phyloP scores from a whole-genome alignment of 2,888 invertebrate genomes.

The Eupelmus urozonus region DNA sequence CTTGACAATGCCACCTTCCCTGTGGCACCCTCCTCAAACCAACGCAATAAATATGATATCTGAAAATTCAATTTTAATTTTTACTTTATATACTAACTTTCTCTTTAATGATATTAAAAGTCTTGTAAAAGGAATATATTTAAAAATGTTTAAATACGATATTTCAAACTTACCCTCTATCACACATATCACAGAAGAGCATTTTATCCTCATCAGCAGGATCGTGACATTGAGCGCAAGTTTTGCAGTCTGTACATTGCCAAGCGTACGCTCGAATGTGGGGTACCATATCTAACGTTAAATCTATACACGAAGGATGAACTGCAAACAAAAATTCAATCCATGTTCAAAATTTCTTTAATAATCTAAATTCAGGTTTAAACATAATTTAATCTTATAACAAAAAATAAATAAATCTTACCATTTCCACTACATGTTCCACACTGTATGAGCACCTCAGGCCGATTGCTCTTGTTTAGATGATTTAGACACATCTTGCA shows the following conservation, averaged over 20 bases:
- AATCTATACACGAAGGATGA: conserved; percentile 92
- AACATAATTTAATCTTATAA: not conserved
- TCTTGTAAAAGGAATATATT: not conserved
- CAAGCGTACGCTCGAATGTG: conserved; percentile 92
- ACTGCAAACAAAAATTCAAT: conserved; percentile 77
- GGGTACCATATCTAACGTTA: conserved; percentile 89
- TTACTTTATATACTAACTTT: not conserved
- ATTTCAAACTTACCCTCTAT: conserved; percentile 83
- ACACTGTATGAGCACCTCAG: conserved; percentile 81
- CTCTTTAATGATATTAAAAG: no score
- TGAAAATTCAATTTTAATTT: conserved; percentile 64
- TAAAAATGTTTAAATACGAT: not conserved
- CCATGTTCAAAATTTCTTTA: not conserved
- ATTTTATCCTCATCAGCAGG: conserved; percentile 92
- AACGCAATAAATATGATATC: conserved; percentile 94
- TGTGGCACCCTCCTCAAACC: conserved; percentile 88
- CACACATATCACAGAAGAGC: conserved; percentile 96
- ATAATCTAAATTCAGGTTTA: not conserved
- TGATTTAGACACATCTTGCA: conserved; percentile 79
- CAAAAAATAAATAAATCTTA: conserved; percentile 68
- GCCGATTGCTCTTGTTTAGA: conserved; percentile 77
- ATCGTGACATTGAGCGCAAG: conserved; percentile 90
- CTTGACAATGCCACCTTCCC: conserved; percentile 93
- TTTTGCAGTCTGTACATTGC: conserved; percentile 96
- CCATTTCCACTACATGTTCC: conserved; percentile 82